Evolutionary conservation across 2,797 vertebrate genomes (phyloP).

Genomic region (Arctocebus calabarensis): DNA sequence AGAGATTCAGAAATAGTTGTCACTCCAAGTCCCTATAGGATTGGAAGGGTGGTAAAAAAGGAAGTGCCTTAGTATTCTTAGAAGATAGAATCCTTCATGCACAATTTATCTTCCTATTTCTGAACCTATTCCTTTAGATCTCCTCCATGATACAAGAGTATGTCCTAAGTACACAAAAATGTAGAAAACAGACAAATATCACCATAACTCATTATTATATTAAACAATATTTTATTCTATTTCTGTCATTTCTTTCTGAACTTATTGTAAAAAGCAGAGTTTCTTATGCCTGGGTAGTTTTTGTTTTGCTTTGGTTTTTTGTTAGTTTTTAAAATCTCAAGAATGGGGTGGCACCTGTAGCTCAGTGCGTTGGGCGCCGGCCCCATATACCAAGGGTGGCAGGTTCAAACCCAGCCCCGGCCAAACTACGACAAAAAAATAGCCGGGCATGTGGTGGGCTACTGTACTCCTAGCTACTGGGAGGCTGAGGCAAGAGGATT

Average conservation of each 20-base stretch:
- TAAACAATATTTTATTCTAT: constrained; percentile 7
- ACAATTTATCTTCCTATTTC: constrained; percentile 13
- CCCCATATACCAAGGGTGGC: too few relatives aligned
- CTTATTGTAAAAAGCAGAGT: background rate
- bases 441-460: too few relatives aligned
- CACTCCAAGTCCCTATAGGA: background rate
- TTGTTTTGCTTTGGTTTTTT: background rate
- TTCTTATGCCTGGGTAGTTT: background rate
- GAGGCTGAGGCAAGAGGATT: too few relatives aligned
- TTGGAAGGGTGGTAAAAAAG: background rate
- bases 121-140: background rate
- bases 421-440: too few relatives aligned
- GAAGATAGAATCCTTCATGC: background rate
- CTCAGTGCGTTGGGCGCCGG: too few relatives aligned
- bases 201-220: background rate
- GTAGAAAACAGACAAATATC: constrained; percentile 22
- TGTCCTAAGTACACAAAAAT: background rate
- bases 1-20: constrained; percentile 7
- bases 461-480: too few relatives aligned
- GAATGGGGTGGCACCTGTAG: too few relatives aligned
- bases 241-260: constrained; percentile 32
- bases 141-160: background rate
- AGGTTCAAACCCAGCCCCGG: too few relatives aligned
- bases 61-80: background rate
- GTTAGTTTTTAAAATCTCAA: constrained; percentile 17